These are phyloP conservation scores for Poeciliopsis turneri DNA, from an alignment of 2,797 vertebrate genomes.

Conservation along the genomic window DNA sequence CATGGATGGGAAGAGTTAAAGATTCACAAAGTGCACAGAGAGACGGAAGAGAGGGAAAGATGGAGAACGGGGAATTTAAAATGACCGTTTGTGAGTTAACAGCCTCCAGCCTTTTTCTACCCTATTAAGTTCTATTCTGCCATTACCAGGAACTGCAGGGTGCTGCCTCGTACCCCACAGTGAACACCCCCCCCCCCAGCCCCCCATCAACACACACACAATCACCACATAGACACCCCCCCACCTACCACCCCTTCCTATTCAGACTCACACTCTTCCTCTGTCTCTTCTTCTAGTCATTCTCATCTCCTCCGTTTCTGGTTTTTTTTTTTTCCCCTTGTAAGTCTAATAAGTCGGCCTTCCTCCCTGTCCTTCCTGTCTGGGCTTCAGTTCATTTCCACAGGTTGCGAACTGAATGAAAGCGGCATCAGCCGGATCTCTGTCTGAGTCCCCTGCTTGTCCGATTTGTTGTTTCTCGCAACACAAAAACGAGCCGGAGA, in stretches of 20 bases:
- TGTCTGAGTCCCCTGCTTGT: constrained; percentile 35
- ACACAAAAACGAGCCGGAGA: constrained; percentile 35
- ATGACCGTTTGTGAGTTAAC: constrained; percentile 86
- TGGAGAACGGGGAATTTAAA: constrained; percentile 77
- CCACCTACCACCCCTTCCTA: constrained; percentile 28
- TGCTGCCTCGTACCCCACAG: constrained; percentile 70
- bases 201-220: constrained; percentile 30
- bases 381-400: constrained; percentile 51
- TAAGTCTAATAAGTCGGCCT: constrained; percentile 14
- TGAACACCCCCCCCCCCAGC: constrained; percentile 4
- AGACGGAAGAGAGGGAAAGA: constrained; percentile 57
- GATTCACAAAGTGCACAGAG: constrained; percentile 54
- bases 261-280: constrained; percentile 29
- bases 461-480: constrained; percentile 21
- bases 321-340: not conserved
- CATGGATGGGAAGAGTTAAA: constrained; percentile 54
- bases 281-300: constrained; percentile 34
- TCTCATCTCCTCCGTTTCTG: constrained; percentile 1
- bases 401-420: constrained; percentile 63
- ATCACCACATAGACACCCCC: constrained; percentile 20
- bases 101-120: constrained; percentile 85
- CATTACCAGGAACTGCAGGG: constrained; percentile 82
- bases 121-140: constrained; percentile 86
- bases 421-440: constrained; percentile 48
- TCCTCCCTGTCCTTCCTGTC: constrained; percentile 1